Percentiles rank a stretch among this genome's conserved stretches.
Evolutionary conservation across 2,113 vertebrate genomes (phyloP).

Genomic region (Lipotes vexillifer): DNA sequence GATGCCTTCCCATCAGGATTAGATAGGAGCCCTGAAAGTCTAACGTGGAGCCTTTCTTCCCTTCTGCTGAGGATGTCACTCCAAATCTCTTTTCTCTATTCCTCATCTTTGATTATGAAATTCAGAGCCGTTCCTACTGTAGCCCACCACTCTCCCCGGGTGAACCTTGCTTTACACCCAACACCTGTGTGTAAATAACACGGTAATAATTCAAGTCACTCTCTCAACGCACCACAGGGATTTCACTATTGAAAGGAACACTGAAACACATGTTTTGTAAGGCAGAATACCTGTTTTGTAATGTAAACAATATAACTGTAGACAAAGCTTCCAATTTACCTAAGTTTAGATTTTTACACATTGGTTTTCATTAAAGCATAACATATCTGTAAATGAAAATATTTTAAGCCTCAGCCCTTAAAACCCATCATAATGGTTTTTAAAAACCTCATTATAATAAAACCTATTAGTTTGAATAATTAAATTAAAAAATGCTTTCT

Average conservation of each 20-base stretch:
- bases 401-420: constrained; percentile 63
- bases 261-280: neutral
- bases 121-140: neutral
- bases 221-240: neutral
- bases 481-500: constrained; percentile 53
- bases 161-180: neutral
- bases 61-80: constrained; percentile 46
- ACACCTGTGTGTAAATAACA: constrained; percentile 34
- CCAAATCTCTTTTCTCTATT: constrained; percentile 6
- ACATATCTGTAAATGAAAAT: constrained; percentile 60
- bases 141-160: neutral
- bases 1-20: constrained; percentile 48
- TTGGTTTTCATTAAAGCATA: constrained; percentile 63
- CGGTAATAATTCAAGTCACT: neutral
- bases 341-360: constrained; percentile 55
- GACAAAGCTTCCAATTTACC: constrained; percentile 47
- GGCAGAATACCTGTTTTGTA: constrained; percentile 43
- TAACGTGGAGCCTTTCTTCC: neutral
- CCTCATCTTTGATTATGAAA: neutral
- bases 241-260: constrained; percentile 7
- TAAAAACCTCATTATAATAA: constrained; percentile 68
- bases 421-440: constrained; percentile 50
- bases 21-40: constrained; percentile 49
- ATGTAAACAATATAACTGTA: constrained; percentile 40
- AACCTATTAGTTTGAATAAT: constrained; percentile 70